Evolutionary conservation across 2,113 vertebrate species (phyloP).

Genomic region (Orcinus orca): DNA sequence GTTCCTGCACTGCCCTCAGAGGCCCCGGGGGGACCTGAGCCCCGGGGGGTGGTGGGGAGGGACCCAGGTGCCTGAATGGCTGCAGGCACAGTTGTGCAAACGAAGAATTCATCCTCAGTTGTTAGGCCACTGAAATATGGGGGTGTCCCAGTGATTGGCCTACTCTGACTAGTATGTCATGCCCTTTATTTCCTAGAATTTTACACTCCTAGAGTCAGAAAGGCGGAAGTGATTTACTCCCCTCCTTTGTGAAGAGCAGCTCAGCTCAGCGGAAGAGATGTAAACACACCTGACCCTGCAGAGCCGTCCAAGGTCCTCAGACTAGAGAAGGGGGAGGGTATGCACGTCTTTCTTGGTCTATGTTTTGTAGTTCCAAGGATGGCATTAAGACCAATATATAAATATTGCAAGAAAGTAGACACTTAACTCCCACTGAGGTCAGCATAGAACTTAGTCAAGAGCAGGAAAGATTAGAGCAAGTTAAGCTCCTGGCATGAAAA

Average conservation of each 20-base stretch:
- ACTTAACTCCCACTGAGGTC: not conserved
- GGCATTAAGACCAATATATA: not conserved
- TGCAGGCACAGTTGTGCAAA: not conserved
- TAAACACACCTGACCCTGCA: not conserved
- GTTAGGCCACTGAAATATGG: not conserved
- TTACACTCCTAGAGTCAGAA: not conserved
- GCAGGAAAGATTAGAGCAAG: not conserved
- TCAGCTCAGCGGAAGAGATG: not conserved
- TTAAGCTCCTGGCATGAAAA: not conserved
- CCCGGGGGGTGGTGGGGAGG: too few species aligned
- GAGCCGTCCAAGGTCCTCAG: not conserved
- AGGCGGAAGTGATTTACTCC: not conserved
- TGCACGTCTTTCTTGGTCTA: not conserved
- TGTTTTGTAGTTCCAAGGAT: not conserved
- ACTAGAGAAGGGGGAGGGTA: not conserved
- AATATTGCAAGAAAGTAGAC: not conserved
- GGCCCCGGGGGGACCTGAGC: not conserved
- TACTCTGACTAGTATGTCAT: not conserved
- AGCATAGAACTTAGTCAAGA: too few species aligned
- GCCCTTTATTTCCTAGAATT: not conserved
- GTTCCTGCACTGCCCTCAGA: not conserved
- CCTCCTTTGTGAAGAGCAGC: not conserved
- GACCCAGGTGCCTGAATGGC: fast-evolving
- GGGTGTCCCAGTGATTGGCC: not conserved
- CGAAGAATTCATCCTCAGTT: not conserved